Evolutionary conservation across 2,888 invertebrate genomes (phyloP), one percentile per base, ranked within the genome.

Genomic region (Oscheius sp.): DNA sequence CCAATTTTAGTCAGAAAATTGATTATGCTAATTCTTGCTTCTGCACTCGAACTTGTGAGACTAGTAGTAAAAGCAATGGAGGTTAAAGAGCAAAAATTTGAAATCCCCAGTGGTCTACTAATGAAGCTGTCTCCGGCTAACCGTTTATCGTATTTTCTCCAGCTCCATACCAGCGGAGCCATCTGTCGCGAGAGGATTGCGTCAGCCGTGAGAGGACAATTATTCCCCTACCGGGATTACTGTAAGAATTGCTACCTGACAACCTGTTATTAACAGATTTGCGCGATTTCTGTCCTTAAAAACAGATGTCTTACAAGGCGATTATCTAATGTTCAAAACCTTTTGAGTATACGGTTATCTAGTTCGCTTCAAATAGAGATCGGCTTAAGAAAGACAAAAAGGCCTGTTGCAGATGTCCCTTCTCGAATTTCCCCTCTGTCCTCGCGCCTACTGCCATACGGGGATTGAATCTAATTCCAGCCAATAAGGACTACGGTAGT

Each of bases 171-270:
- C 23, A 17, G 20, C 34, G 10, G 55, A n/a, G n/a, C 48, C 61
- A 61, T 61, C 61, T 61, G 61, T 45, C 61, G 42, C 61, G 15
- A 25, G 15, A 34, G 42, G 42, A 45, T 61, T 61, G 45, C 61
- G 61, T 61, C 42, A 61, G 27, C 50, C 50, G 27, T 42, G 6
- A 3, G 15, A 10, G 55, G 23, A 27, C 61, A 61, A 61, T 61
- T 61, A 61, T 27, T 27, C 15, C 50, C 15, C 23, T 45, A 20
- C 10, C 55, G 5, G 55, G 61, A 61, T 61, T 61, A 61, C 61
- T 25, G 61, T 61, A 61, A 61, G 27, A 37, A 61, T 61, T 61
- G 42, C 61, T 61, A 61, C 61, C 61, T 61, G 61, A 42, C 61
- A 61, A 42, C 61, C 61, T 29, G 61, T 31, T 20, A 61, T 61